phyloP scores from a whole-genome alignment of 2,113 vertebrate genomes.

The Silurus asotus region DNA sequence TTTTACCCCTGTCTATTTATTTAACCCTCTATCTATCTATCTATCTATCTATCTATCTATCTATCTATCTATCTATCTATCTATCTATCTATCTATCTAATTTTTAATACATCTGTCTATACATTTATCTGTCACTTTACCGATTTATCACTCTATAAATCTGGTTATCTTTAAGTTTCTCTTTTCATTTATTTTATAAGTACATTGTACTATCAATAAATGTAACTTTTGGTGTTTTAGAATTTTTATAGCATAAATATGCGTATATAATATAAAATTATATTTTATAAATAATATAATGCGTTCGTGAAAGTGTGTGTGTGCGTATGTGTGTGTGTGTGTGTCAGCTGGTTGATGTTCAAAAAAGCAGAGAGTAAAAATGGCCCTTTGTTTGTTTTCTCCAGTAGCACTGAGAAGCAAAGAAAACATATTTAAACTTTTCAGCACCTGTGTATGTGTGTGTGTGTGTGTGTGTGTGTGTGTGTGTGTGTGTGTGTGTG shows the following conservation, averaged over 20 bases:
- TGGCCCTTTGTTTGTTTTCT: conserved; percentile 28
- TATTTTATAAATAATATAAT: too few relatives aligned
- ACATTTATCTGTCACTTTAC: not conserved
- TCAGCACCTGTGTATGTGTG: conserved; percentile 8
- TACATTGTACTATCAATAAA: not conserved
- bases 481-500: not conserved
- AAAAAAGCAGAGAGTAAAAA: conserved; percentile 17
- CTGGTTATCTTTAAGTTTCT: not conserved
- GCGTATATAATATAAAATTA: too few relatives aligned
- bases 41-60: not conserved
- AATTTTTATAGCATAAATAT: too few relatives aligned
- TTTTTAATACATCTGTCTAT: not conserved
- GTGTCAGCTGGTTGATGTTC: conserved; percentile 9
- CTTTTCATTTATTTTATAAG: not conserved
- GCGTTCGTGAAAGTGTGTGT: not conserved
- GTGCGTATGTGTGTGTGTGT: conserved; percentile 18
- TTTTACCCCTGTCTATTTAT: not conserved
- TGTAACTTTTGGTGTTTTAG: not conserved
- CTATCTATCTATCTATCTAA: not conserved
- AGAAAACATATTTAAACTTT: conserved; percentile 50
- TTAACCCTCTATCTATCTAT: not conserved
- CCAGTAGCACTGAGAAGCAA: conserved; percentile 35
- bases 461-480: not conserved
- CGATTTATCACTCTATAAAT: not conserved
- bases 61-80: not conserved